phyloP scores from a whole-genome alignment of 2,797 vertebrate genomes.

The Mormyrops attenuatus region DNA sequence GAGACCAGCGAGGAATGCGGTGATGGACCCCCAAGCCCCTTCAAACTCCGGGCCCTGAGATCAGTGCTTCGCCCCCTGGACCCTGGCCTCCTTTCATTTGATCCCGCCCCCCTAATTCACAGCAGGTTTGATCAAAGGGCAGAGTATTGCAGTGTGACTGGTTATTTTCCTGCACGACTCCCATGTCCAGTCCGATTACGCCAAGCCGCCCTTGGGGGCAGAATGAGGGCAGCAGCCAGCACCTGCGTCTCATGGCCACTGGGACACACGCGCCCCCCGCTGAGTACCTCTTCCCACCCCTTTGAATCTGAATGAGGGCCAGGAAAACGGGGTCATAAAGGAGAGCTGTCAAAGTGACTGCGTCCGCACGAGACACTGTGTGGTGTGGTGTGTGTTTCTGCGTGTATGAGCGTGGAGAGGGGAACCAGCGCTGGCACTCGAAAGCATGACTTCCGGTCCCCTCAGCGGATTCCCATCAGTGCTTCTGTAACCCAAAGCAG shows the following conservation, averaged over 20 bases:
- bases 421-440: too few species aligned
- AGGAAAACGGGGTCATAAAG: not conserved
- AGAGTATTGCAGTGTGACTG: constrained; percentile 32
- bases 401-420: too few species aligned
- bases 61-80: not conserved
- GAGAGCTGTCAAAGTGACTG: not conserved
- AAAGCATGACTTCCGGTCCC: too few species aligned
- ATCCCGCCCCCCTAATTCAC: constrained; percentile 14
- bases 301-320: not conserved
- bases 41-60: not conserved
- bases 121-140: constrained; percentile 38
- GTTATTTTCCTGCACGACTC: constrained; percentile 39
- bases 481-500: too few species aligned
- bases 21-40: not conserved
- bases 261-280: not conserved
- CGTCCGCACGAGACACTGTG: not conserved
- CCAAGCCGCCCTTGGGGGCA: not conserved
- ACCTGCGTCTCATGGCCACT: not conserved
- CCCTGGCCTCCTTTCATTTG: not conserved
- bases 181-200: constrained; percentile 35
- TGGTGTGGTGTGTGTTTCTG: not conserved
- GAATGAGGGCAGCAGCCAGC: not conserved
- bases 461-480: too few species aligned
- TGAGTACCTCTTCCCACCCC: not conserved
- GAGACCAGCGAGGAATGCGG: not conserved